These are phyloP conservation scores for Phragmatobia fuliginosa DNA, from an alignment of 2,888 invertebrate genomes.

Conservation along the genomic window DNA sequence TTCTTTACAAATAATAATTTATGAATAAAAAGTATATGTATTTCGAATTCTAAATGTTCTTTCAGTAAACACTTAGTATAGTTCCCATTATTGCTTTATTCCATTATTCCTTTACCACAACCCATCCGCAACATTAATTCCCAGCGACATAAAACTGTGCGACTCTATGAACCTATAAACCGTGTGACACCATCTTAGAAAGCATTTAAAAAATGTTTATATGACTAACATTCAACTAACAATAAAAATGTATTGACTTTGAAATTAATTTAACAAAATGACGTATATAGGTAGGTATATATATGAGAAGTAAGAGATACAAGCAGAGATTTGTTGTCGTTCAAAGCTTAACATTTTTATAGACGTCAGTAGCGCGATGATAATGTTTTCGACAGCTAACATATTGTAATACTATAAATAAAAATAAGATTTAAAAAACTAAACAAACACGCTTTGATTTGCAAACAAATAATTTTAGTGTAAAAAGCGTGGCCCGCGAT, in stretches of 20 bases:
- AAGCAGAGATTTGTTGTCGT: no score
- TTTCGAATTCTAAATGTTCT: not conserved
- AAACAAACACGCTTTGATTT: no score
- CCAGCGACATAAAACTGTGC: constrained; percentile 19
- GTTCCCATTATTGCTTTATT: not conserved
- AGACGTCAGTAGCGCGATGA: no score
- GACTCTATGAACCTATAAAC: constrained; percentile 21
- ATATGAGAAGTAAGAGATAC: not conserved
- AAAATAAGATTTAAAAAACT: no score
- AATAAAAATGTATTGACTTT: constrained; percentile 14
- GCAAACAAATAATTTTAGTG: no score
- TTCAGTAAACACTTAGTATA: constrained; percentile 3
- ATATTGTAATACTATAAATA: no score
- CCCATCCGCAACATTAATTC: constrained; percentile 21
- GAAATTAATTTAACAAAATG: constrained; percentile 2
- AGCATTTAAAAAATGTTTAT: constrained; percentile 18
- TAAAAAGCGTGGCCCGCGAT: no score
- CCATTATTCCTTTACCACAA: constrained; percentile 8
- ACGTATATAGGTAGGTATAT: not conserved
- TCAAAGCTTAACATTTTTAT: no score
- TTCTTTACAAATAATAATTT: no score
- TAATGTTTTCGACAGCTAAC: no score
- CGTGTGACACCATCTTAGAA: constrained; percentile 14
- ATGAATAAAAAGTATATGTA: not conserved
- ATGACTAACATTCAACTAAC: constrained; percentile 15